Evolutionary conservation across 2,797 vertebrate species (phyloP), one percentile per base, ranked within the genome.

Genomic region (Microhierax caerulescens): DNA sequence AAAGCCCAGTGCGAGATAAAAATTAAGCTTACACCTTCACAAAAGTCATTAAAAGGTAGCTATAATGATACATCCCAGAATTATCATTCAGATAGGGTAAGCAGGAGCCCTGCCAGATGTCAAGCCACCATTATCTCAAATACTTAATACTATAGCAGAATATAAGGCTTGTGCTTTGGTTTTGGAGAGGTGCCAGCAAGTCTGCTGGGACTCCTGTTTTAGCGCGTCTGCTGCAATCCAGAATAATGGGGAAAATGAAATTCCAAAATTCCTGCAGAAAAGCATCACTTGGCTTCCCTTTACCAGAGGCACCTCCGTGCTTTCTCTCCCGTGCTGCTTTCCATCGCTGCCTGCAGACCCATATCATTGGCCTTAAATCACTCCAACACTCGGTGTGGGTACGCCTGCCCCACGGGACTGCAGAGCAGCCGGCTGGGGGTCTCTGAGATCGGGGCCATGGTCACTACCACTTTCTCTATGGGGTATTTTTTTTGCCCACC

Each of bases 1-100:
- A 82, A 92, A 92, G 22, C 48, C 30, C 68, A 50, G 43, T 34
- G 67, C 63, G 89, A 95, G 96, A 88, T 63, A 87, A 91, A 91
- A 39, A 95, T 76, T 56, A 87, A 95, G 63, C 64, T 27, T 21
- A 50, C 13, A 59, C 45, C 59, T 95, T 75, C 36, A 94, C 47
- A 32, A 32, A 90, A 94, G 57, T 57, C 64, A 63, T 88, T 61
- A 53, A 21, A 79, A 90, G 34, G 48, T 7, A 48, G 32, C 68
- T 80, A 45, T 16, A 76, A 90, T 5, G 65, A 79, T 10, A 43
- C 30, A 43, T 70, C 77, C 56, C 22, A 11, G 51, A 85, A 67
- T 81, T 34, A 79, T 51, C 79, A 61, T 32, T 78, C 34, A n/a
- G 82, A 61, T 5, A 61, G 61, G 64, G 39, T 86, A 59, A 59